Evolutionary conservation across 1,140 invertebrate genomes (phyloP).

Genomic region (Orchesella cincta): DNA sequence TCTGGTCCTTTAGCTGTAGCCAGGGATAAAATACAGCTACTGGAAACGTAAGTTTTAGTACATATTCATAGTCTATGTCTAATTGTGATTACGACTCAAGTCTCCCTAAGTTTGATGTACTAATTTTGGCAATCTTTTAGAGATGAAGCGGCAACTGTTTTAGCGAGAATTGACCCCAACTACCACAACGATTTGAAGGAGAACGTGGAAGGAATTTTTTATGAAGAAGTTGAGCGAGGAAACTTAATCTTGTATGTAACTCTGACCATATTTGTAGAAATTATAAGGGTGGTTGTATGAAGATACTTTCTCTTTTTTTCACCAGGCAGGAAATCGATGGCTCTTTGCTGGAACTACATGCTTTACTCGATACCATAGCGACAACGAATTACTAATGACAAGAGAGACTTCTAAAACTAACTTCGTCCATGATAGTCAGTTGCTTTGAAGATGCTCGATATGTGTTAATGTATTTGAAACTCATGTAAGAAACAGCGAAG

Average conservation of each 20-base stretch:
- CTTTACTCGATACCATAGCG: constrained; percentile 35
- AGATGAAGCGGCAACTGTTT: constrained; percentile 5
- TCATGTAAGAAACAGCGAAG: constrained; percentile 32
- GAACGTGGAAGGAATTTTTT: constrained; percentile 34
- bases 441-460: constrained; percentile 41
- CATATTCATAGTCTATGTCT: not conserved
- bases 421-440: not conserved
- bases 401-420: not conserved
- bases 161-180: constrained; percentile 12
- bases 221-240: constrained; percentile 34
- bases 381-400: constrained; percentile 6
- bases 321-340: constrained; percentile 39
- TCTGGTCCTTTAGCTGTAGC: constrained; percentile 29
- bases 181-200: constrained; percentile 20
- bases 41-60: constrained; percentile 38
- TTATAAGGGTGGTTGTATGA: not conserved
- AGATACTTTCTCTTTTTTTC: not conserved
- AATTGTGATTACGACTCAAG: not conserved
- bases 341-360: constrained; percentile 11
- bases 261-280: not conserved
- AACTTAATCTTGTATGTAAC: constrained; percentile 37
- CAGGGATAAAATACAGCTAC: constrained; percentile 30
- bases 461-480: constrained; percentile 39
- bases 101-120: not conserved
- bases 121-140: not conserved